phyloP scores from a whole-genome alignment of 2,797 vertebrate species.

The Hemitrygon akajei region DNA sequence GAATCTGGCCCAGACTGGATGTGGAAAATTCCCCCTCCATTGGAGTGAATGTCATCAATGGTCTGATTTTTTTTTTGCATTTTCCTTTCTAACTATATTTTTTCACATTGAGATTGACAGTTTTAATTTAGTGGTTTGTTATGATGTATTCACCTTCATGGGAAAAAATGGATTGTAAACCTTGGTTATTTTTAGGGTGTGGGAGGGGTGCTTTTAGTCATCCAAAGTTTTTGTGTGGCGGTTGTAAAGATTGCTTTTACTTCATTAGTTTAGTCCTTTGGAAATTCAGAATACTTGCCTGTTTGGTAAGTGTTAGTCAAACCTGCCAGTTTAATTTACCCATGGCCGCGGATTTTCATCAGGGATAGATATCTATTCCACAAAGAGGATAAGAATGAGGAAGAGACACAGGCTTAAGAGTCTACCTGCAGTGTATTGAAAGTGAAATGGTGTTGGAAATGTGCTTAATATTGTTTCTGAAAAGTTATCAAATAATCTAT shows the following conservation, averaged over 20 bases:
- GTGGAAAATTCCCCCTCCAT: background rate
- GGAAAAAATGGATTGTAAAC: background rate
- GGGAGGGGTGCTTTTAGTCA: background rate
- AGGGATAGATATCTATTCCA: background rate
- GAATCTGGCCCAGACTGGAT: background rate
- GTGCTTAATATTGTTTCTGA: too few relatives aligned
- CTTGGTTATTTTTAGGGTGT: background rate
- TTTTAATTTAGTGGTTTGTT: background rate
- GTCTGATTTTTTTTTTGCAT: background rate
- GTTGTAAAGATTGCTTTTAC: background rate
- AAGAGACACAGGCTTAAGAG: background rate
- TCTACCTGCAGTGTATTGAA: too few relatives aligned
- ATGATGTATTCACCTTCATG: background rate
- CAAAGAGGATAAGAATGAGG: background rate
- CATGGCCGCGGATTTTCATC: background rate
- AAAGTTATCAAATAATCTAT: too few relatives aligned
- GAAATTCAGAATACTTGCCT: background rate
- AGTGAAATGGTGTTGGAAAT: too few relatives aligned
- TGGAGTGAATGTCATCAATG: background rate
- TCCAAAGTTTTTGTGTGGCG: background rate
- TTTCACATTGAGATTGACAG: background rate
- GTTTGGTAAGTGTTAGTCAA: background rate
- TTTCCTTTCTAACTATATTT: background rate
- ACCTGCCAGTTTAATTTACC: background rate
- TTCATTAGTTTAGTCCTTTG: background rate